Base-by-base conservation (phyloP, 2,113 vertebrate genomes). In the Tursiops truncatus region DNA sequence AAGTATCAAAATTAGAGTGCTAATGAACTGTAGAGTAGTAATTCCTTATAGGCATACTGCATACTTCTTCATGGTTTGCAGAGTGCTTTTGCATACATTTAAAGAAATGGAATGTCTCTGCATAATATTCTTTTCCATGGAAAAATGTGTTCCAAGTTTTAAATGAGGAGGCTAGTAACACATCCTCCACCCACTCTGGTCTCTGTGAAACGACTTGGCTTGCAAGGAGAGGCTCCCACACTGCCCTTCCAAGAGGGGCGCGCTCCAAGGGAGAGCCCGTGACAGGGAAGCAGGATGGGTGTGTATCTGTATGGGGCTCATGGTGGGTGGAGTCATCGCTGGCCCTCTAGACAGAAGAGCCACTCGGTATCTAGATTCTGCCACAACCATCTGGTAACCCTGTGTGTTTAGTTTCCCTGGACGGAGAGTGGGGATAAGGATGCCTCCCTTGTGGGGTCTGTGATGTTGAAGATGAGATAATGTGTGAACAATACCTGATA, bases 111-210 rank as follows among this genome's bases (percentile, higher is more conserved):
- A 88, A 68, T 3, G 5, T 91, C 62, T 93, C 81, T 90, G 86
- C 14, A 62, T 87, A 82, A 28, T 96, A 80, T 71, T 92, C 97
- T 97, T 97, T 97, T 85, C 97, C 94, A 92, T 93, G 92, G 89
- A 96, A 96, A 96, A 96, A 89, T 67, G 44, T 76, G 50, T 94
- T 97, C 82, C 92, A 95, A 93, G 77, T 97, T 96, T 96, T 83
- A 89, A 97, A 95, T 8, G 68, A 28, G 71, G 44, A 94, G 93
- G 82, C 86, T 80, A 76, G 89, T 85, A 93, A 80, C 68, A 87
- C 58, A 92, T 97, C 74, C 89, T 96, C 96, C 74, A 86, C 96
- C 94, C 92, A 95, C 95, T 70, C 85, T 63, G 3, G 58, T 79
- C 92, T 93, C 38, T 38, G 33, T 56, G 76, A 93, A 91, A 89